Evolutionary conservation across 2,888 invertebrate genomes (phyloP), one percentile per base, ranked within the genome.

Genomic region (Drosophila algonquin): DNA sequence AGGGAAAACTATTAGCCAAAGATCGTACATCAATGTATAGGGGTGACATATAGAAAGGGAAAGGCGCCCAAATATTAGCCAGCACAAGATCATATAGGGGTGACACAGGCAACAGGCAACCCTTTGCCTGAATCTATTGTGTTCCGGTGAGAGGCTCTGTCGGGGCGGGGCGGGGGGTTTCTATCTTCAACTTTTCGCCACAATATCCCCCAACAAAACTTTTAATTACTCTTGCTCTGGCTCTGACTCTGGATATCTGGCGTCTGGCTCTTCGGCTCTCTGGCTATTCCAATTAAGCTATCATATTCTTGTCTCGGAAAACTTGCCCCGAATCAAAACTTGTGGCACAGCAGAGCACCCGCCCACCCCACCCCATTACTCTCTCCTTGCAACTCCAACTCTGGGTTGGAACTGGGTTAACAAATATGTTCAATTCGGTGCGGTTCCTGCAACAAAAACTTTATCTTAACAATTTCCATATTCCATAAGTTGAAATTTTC

Each of bases 211-310:
- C 44, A 24, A 21, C 57, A 67, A 57, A 71, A 72, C 72, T 72
- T 72, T 72, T 72, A 72, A 72, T 72, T 72, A 54, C 67, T 75
- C 62, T 44, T 62, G 62, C 72, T 71, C 44, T 44, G 44, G 21
- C 46, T 32, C 47, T 32, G 30, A 32, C 61, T 32, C 44, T 44
- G 44, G 18, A 18, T 21, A 21, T 21, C 18, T 18, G 18, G 1
- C 18, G 14, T 30, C 45, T 65, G 9, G 10, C 1, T 27, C 58
- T 46, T 32, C 14, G 57, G n/a, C n/a, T 58, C 63, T 63, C 62
- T n/a, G 48, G 12, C 32, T 44, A 67, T 74, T 73, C 71, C 71
- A 72, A 72, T 72, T 72, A 72, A 65, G 74, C 71, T 73, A 72
- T 72, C 71, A 72, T 67, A 74, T 53, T 74, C 68, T 74, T 75